Conservation (phyloP, 2,888 invertebrate species). For the Taenaris catops region DNA sequence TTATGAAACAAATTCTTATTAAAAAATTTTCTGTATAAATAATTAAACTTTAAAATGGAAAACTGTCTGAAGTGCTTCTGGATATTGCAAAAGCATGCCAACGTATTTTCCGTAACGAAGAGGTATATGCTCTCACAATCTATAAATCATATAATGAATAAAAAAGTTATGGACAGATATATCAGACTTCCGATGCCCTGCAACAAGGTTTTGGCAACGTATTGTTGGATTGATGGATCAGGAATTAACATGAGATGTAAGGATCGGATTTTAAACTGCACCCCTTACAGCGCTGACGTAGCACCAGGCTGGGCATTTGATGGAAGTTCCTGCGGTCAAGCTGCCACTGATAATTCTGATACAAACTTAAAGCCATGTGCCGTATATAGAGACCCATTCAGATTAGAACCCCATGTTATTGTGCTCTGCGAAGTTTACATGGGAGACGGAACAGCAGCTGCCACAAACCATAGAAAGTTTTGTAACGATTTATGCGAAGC, state of each 20-base stretch:
- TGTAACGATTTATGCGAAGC: slow-evolving; percentile 86
- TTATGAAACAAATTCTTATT: background rate
- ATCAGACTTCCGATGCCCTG: slow-evolving; percentile 78
- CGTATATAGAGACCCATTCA: slow-evolving; percentile 94
- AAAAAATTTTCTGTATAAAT: background rate
- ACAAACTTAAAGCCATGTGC: slow-evolving; percentile 92
- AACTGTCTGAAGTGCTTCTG: slow-evolving; percentile 23
- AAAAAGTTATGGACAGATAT: slow-evolving; percentile 73
- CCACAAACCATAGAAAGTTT: slow-evolving; percentile 84
- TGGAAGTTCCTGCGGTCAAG: slow-evolving; percentile 94
- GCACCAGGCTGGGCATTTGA: slow-evolving; percentile 94
- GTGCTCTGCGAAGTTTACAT: slow-evolving; percentile 91
- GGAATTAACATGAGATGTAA: slow-evolving; percentile 85
- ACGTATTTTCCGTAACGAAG: slow-evolving; percentile 25
- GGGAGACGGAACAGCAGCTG: slow-evolving; percentile 85
- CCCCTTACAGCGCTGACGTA: slow-evolving; percentile 74
- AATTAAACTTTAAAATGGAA: slow-evolving; percentile 22
- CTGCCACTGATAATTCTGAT: slow-evolving; percentile 91
- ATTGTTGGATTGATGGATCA: slow-evolving; percentile 90
- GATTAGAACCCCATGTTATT: slow-evolving; percentile 91
- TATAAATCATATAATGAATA: slow-evolving; percentile 67
- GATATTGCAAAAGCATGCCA: slow-evolving; percentile 20
- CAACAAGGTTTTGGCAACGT: slow-evolving; percentile 82
- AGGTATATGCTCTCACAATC: slow-evolving; percentile 51
- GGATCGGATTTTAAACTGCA: slow-evolving; percentile 82